Evolutionary conservation across 1,140 invertebrate genomes (phyloP), one percentile per base, ranked within the genome.

Genomic region (Aphaenogaster rudis): DNA sequence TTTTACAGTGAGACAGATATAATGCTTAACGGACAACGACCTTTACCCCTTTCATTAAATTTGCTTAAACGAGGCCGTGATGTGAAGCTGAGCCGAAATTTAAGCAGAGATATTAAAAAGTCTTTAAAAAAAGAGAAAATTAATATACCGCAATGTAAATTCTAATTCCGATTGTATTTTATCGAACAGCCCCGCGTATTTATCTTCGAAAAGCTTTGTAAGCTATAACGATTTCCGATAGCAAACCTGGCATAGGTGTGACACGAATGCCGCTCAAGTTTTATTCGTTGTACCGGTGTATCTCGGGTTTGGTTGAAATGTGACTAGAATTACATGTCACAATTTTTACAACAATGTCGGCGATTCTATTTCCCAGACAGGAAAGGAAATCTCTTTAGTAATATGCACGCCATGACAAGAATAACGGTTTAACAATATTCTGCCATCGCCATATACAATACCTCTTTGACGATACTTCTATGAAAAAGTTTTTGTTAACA

Each of bases 201-300:
- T 84, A 76, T 84, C 69, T 84, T 84, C 54, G 54, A 45, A n/a
- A 74, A 84, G 42, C 80, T 84, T 74, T 74, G 67, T 61, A 84
- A 84, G 42, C 80, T 33, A 84, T 84, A 84, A 84, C 80, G 80
- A 84, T 84, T 84, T 84, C 80, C 80, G 80, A 84, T 84, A 84
- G 42, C 69, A 54, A 74, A 61, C 28, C 67, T 50, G 69, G 69
- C 69, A 76, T 76, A 84, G 80, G 80, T 82, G 80, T 82, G 80
- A 84, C 80, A 84, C 57, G 80, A 84, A 76, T 76, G 69, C 69
- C 54, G 54, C 45, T 84, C 69, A 76, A 84, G 69, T 76, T 84
- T 84, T 76, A 76, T 84, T 84, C 80, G 42, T 11, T 48, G 69
- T 17, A 7, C 80, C 33, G 17, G 33, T 28, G 69, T 74, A 63